These are phyloP conservation scores for Scleropages formosus DNA, from an alignment of 2,797 vertebrate genomes.

Conservation along the genomic window DNA sequence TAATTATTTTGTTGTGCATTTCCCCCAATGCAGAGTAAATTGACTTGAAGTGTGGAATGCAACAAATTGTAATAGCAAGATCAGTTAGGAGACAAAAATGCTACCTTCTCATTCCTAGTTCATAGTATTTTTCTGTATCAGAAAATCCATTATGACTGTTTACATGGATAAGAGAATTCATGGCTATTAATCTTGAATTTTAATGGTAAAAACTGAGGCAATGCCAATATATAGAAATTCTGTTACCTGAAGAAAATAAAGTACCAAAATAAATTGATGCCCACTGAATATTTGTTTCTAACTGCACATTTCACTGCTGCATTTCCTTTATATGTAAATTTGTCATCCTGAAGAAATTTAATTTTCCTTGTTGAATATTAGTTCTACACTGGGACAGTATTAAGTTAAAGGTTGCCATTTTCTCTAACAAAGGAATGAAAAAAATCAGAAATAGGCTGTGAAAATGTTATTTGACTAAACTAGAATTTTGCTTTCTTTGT, in stretches of 20 bases:
- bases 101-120: slow-evolving; percentile 56
- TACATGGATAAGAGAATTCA: slow-evolving; percentile 66
- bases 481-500: slow-evolving; percentile 37
- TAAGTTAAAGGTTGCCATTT: too few species aligned
- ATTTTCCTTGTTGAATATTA: too few species aligned
- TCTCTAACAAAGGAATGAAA: too few species aligned
- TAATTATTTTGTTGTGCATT: slow-evolving; percentile 73
- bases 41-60: slow-evolving; percentile 59
- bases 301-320: slow-evolving; percentile 9
- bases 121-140: slow-evolving; percentile 78
- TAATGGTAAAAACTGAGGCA: slow-evolving; percentile 35
- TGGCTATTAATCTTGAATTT: slow-evolving; percentile 59
- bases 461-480: neutral
- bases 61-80: slow-evolving; percentile 56
- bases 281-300: slow-evolving; percentile 35
- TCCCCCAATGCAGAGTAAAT: slow-evolving; percentile 51
- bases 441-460: neutral
- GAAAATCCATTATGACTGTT: slow-evolving; percentile 71
- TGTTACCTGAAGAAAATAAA: slow-evolving; percentile 39
- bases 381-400: too few species aligned
- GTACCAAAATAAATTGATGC: slow-evolving; percentile 33
- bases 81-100: slow-evolving; percentile 40
- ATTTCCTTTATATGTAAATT: slow-evolving; percentile 19
- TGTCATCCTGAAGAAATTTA: slow-evolving; percentile 28
- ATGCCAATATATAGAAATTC: slow-evolving; percentile 44